Evolutionary conservation across 2,797 vertebrate genomes (phyloP).

Genomic region (Astyanax mexicanus): DNA sequence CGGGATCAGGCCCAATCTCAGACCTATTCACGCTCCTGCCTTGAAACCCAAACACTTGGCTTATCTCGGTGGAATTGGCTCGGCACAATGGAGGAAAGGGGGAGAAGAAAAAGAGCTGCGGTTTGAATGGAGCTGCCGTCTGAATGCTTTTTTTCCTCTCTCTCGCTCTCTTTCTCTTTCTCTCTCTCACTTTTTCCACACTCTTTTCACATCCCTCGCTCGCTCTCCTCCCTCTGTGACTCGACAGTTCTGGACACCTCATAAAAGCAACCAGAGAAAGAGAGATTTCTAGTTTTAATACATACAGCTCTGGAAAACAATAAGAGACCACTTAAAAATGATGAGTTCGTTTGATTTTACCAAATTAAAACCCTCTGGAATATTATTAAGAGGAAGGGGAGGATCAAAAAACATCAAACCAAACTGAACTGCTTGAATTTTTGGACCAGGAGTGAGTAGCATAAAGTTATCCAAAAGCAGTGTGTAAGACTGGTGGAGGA

Average conservation of each 20-base stretch:
- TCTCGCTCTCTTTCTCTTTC: slow-evolving; percentile 32
- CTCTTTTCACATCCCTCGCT: slow-evolving; percentile 16
- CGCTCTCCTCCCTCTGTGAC: background rate
- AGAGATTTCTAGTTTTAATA: too few species aligned
- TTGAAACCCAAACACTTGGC: slow-evolving; percentile 69
- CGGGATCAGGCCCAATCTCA: slow-evolving; percentile 60
- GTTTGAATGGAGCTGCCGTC: slow-evolving; percentile 65
- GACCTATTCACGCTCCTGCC: slow-evolving; percentile 71
- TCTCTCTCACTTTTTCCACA: slow-evolving; percentile 6
- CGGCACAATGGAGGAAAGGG: slow-evolving; percentile 67
- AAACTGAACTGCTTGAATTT: too few species aligned
- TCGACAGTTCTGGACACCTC: background rate
- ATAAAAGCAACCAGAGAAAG: background rate
- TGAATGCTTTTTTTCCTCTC: slow-evolving; percentile 61
- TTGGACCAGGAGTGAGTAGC: too few species aligned
- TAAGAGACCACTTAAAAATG: too few species aligned
- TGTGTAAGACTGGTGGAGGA: too few species aligned
- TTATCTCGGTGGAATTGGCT: slow-evolving; percentile 70
- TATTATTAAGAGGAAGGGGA: too few species aligned
- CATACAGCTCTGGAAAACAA: too few species aligned
- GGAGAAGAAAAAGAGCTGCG: slow-evolving; percentile 60
- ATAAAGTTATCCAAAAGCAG: too few species aligned
- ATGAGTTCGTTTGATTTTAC: too few species aligned
- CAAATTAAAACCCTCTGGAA: too few species aligned
- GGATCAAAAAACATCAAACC: too few species aligned